These are phyloP conservation scores for Drosophila nannoptera DNA, from an alignment of 1,140 invertebrate species.

Conservation along the genomic window DNA sequence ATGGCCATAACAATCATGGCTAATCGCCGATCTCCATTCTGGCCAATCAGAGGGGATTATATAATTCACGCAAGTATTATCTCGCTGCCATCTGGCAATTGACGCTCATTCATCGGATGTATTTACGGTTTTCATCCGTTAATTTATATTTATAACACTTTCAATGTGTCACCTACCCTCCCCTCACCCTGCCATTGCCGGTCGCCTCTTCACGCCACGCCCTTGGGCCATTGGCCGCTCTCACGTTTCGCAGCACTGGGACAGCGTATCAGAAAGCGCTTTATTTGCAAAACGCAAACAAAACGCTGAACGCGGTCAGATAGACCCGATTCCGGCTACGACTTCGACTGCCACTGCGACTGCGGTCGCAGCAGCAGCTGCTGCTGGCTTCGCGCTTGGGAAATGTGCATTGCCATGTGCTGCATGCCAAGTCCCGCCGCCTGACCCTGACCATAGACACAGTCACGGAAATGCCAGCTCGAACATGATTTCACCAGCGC, in stretches of 20 bases:
- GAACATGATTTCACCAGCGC: slow-evolving; percentile 21
- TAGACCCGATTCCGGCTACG: neutral
- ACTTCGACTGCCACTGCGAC: neutral
- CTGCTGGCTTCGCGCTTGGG: neutral
- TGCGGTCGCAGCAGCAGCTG: neutral
- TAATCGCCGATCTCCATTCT: too few relatives aligned
- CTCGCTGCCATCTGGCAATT: neutral
- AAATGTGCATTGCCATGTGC: slow-evolving; percentile 55
- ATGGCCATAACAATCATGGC: too few relatives aligned
- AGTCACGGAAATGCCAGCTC: slow-evolving; percentile 42
- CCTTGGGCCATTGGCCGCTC: slow-evolving; percentile 31
- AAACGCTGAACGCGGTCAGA: slow-evolving; percentile 21
- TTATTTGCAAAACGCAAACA: slow-evolving; percentile 37
- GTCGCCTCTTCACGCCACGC: neutral
- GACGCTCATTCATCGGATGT: neutral
- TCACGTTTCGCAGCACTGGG: slow-evolving; percentile 67
- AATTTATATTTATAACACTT: neutral
- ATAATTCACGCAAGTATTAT: too few relatives aligned
- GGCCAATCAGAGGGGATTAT: too few relatives aligned
- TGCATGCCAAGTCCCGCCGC: slow-evolving; percentile 15
- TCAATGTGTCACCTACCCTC: slow-evolving; percentile 18
- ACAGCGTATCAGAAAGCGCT: slow-evolving; percentile 46
- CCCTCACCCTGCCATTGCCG: neutral
- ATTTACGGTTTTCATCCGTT: neutral
- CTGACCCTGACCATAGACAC: slow-evolving; percentile 73